phyloP scores from a whole-genome alignment of 2,888 invertebrate genomes.

The Apantesis nais region DNA sequence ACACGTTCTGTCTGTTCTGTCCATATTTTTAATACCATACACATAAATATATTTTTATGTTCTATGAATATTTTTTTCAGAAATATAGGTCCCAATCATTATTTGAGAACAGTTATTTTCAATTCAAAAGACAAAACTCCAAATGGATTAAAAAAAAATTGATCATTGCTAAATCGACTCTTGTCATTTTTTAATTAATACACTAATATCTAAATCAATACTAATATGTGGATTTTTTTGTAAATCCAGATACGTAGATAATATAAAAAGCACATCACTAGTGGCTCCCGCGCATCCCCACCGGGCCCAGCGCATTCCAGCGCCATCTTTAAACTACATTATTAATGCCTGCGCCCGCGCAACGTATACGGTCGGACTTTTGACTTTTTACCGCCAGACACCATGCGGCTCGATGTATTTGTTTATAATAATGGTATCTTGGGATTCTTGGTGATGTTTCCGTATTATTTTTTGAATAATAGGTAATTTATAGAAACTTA shows the following conservation, averaged over 20 bases:
- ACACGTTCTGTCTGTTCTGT: too few species aligned
- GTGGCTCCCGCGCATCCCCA: constrained; percentile 51
- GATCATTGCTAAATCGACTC: background rate
- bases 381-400: constrained; percentile 64
- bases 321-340: constrained; percentile 84
- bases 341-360: constrained; percentile 74
- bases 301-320: constrained; percentile 71
- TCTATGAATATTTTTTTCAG: too few species aligned
- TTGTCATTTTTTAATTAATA: background rate
- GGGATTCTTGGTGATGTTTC: constrained; percentile 58
- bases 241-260: constrained; percentile 10
- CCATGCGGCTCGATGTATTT: constrained; percentile 69
- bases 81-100: too few species aligned
- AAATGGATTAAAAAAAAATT: too few species aligned
- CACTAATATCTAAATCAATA: background rate
- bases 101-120: too few species aligned
- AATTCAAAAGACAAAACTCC: too few species aligned
- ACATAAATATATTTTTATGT: too few species aligned
- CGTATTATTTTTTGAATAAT: constrained; percentile 48
- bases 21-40: too few species aligned
- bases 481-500: constrained; percentile 29
- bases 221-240: background rate
- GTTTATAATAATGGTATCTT: constrained; percentile 73
- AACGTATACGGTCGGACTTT: constrained; percentile 52
- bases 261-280: constrained; percentile 35